Percentiles rank a stretch among this genome's conserved stretches.
These are phyloP conservation scores for Apaloderma vittatum DNA, from an alignment of 2,113 vertebrate species.

Conservation along the genomic window DNA sequence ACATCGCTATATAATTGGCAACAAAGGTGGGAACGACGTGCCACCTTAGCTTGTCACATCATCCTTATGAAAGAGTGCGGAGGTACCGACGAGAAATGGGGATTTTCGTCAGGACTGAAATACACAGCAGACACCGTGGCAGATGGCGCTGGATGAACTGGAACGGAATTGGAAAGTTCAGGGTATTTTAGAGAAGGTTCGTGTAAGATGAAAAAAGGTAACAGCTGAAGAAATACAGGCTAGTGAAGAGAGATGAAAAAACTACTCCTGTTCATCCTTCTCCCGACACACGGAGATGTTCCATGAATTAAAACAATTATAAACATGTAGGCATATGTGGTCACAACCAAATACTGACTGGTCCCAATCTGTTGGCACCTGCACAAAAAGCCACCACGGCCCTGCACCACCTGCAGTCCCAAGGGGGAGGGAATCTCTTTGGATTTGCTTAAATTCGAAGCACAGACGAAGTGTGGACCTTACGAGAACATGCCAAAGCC, in stretches of 20 bases:
- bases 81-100: not conserved
- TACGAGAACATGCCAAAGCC: not conserved
- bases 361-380: not conserved
- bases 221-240: not conserved
- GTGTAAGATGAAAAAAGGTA: not conserved
- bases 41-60: not conserved
- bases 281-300: not conserved
- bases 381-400: not conserved
- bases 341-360: not conserved
- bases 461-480: not conserved
- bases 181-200: slow-evolving; percentile 21
- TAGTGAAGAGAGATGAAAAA: not conserved
- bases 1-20: not conserved
- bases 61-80: not conserved
- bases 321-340: not conserved
- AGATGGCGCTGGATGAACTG: slow-evolving; percentile 27
- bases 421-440: not conserved
- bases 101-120: slow-evolving; percentile 11
- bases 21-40: slow-evolving; percentile 18
- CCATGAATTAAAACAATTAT: not conserved
- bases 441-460: not conserved
- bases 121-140: not conserved
- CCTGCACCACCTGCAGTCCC: too few species aligned
- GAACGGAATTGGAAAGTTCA: slow-evolving; percentile 4
- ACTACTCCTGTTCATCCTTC: not conserved